Base-by-base conservation (phyloP, 2,113 vertebrate genomes). In the Asarcornis scutulata region DNA sequence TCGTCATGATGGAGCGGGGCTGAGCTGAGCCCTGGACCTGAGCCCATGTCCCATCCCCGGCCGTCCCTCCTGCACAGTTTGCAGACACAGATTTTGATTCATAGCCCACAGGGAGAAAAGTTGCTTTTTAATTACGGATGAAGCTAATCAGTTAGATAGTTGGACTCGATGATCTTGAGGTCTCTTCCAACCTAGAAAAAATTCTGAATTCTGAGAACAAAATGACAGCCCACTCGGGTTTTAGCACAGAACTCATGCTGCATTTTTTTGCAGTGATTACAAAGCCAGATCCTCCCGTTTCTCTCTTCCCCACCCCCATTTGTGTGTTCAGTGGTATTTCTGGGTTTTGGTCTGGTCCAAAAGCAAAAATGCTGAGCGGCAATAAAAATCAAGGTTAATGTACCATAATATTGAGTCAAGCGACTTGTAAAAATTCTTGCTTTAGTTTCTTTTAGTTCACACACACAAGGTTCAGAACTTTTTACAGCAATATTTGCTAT, bases 301-400 rank as follows among this genome's bases (percentile, higher is more conserved):
- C 53, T 94, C 60, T 88, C 13, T 48, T 83, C 36, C 67, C 59
- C 44, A 38, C 31, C 58, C 56, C 44, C 11, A 2, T 52, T 3
- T 44, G 34, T 46, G 38, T 86, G 36, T 31, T 88, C 42, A 6
- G 56, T 27, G 18, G 22, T 80, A 25, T 91, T 93, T 84, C 72
- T 88, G 66, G 17, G 64, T 15, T 55, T 93, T 82, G 56, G 42
- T 86, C 73, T 94, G 63, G 58, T 95, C 83, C 64, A 78, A 91
- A 93, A 88, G 64, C 71, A 91, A 94, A 89, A 91, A 74, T 74
- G 79, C 59, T 71, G 66, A 91, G 73, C 0, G 0, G 86, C 78
- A 88, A 82, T 92, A 90, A 94, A 97, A 96, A 86, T 72, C 93
- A 96, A 94, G 66, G 80, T 95, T 95, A 93, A 95, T 89, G 91